phyloP scores from a whole-genome alignment of 1,140 invertebrate species.

The Nephotettix cincticeps region DNA sequence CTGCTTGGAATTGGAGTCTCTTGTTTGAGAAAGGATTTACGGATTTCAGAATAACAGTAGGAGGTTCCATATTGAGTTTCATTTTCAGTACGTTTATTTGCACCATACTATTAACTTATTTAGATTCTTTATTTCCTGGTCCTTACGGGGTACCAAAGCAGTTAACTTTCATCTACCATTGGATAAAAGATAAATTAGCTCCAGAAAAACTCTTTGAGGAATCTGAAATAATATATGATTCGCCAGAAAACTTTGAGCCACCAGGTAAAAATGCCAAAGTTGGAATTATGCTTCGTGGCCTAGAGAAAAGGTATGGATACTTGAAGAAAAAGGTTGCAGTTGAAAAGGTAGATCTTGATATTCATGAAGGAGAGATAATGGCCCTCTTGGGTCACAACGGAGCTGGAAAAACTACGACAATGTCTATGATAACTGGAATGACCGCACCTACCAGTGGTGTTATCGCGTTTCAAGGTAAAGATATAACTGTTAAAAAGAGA shows the following conservation, averaged over 20 bases:
- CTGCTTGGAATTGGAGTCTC: neutral
- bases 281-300: constrained; percentile 9
- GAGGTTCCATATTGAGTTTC: neutral
- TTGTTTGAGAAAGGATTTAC: neutral
- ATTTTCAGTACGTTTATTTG: neutral
- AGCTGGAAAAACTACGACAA: constrained; percentile 86
- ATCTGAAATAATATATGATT: neutral
- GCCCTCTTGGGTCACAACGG: constrained; percentile 84
- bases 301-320: constrained; percentile 26
- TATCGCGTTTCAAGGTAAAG: neutral
- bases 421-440: constrained; percentile 49
- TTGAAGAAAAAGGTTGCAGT: constrained; percentile 28
- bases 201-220: neutral
- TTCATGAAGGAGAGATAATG: constrained; percentile 70
- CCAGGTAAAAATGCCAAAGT: neutral
- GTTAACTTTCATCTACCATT: neutral
- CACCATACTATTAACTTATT: neutral
- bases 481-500: neutral
- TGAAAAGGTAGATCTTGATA: constrained; percentile 35
- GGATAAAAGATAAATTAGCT: neutral
- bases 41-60: neutral
- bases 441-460: neutral
- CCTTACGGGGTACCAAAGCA: neutral
- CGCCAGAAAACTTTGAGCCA: neutral
- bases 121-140: neutral